Evolutionary conservation across 2,797 vertebrate genomes (phyloP), one percentile per base, ranked within the genome.

Genomic region (Chelonia mydas): DNA sequence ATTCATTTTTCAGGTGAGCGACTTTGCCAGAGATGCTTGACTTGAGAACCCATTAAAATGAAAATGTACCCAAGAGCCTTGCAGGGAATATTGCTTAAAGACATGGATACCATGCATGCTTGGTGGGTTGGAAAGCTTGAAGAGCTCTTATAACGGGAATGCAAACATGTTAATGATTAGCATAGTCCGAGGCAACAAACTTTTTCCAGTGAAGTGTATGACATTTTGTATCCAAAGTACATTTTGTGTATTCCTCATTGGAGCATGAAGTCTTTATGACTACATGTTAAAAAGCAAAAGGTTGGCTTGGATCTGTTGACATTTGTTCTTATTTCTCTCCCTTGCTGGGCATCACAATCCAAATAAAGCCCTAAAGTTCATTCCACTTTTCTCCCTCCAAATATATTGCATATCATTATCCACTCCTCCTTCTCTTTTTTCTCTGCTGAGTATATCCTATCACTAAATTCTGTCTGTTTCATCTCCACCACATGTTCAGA

Each of bases 1-100:
- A 96, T 96, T 98, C 95, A 97, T 96, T 96, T 98, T 98, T 97
- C 95, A 96, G 90, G 91, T 92, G 65, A 94, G 54, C 81, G 57
- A 91, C 92, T 97, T 97, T 98, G 87, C 90, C 90, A 96, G 96
- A 97, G 87, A 98, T 95, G 96, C 94, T 97, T 97, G 94, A 96
- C 96, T 98, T 97, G 94, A 97, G 95, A 98, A 97, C 78, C 54
- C 87, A 98, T 98, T 98, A 98, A 98, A 98, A 98, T 97, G 96
- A 98, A 98, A 98, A 97, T 97, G 92, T 97, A 93, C 92, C 95
- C 91, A 72, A 90, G 84, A 97, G 83, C 86, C 90, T 97, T 97
- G 88, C 92, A 96, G 83, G 87, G 86, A 94, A 94, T 3, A 72
- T 84, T 72, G 87, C 61, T 90, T 91, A 93, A 96, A 96, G 90